A percentile compares a stretch with the other conserved stretches of the same genome.
Evolutionary conservation across 2,113 vertebrate species (phyloP).

Genomic region (Columbina picui): DNA sequence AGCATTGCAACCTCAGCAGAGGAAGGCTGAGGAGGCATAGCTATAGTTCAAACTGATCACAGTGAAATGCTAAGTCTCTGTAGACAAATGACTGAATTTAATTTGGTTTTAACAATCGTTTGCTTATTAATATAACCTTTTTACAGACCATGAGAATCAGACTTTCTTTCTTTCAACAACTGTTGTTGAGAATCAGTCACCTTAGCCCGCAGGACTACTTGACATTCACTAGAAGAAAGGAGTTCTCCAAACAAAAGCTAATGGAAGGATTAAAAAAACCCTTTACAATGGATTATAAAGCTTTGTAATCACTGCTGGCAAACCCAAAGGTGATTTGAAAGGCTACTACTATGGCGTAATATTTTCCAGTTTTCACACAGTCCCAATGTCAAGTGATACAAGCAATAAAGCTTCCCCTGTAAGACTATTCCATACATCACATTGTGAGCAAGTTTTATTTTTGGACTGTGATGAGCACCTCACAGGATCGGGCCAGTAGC

Average conservation of each 20-base stretch:
- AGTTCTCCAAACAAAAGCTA: background rate
- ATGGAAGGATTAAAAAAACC: background rate
- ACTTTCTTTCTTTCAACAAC: too few species aligned
- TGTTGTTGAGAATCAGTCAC: background rate
- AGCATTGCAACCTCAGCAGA: background rate
- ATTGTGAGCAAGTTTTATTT: constrained; percentile 65
- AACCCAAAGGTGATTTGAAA: background rate
- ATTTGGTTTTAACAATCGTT: background rate
- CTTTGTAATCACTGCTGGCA: background rate
- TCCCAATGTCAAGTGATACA: constrained; percentile 32
- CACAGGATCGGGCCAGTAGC: constrained; percentile 33
- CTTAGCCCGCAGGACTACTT: background rate
- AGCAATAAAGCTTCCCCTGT: constrained; percentile 50
- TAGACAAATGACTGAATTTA: background rate
- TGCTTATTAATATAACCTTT: background rate
- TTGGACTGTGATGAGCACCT: constrained; percentile 61
- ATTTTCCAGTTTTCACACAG: constrained; percentile 45
- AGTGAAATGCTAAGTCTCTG: background rate
- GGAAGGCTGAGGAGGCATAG: background rate
- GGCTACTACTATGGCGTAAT: background rate
- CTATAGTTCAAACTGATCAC: background rate
- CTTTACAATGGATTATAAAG: background rate
- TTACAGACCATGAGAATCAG: background rate
- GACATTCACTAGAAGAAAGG: background rate
- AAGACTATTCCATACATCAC: constrained; percentile 68